Base-by-base conservation (phyloP, 2,113 vertebrate species). In the Platichthys stellatus region DNA sequence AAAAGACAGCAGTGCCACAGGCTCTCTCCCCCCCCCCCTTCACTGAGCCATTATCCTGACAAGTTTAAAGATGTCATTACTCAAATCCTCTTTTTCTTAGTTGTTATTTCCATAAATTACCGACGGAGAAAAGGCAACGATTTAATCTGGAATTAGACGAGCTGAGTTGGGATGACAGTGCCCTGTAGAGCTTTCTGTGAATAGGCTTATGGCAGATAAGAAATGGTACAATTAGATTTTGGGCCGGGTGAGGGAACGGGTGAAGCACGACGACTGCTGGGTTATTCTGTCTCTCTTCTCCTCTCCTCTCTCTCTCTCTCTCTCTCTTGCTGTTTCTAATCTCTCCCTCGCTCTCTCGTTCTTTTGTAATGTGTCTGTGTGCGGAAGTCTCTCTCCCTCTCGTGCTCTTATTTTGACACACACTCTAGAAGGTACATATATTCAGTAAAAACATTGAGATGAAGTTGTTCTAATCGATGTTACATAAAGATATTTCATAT, bases 21-120 rank as follows among this genome's bases (percentile, higher is more conserved):
- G 90, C 90, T 84, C 70, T 68, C 45, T 1, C 28, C 45, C 15
- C 47, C 47, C 47, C 47, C 68, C 81, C 83, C 81, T 85, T 89
- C 88, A 84, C 72, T 14, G 66, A 82, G 83, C 85, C 84, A 90
- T 92, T 92, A 92, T 92, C 90, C 92, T 76, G 86, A 92, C 88
- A 85, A 86, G 81, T 89, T 93, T 91, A 92, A 92, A 92, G 90
- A 94, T 94, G 92, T 93, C 92, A 94, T 94, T 94, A 92, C 91
- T 92, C 88, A 93, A 95, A 94, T 94, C 93, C 90, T 88, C 90
- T 91, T 93, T 90, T 90, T 93, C 90, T 81, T 91, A 91, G 86
- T 93, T 93, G 89, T 94, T 92, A 92, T 94, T 94, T 91, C 92
- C 91, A 91, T 93, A 94, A 92, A 94, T 94, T 93, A 93, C 90